Base-by-base conservation (phyloP, 2,888 invertebrate genomes). In the Drosophila paranaensis region DNA sequence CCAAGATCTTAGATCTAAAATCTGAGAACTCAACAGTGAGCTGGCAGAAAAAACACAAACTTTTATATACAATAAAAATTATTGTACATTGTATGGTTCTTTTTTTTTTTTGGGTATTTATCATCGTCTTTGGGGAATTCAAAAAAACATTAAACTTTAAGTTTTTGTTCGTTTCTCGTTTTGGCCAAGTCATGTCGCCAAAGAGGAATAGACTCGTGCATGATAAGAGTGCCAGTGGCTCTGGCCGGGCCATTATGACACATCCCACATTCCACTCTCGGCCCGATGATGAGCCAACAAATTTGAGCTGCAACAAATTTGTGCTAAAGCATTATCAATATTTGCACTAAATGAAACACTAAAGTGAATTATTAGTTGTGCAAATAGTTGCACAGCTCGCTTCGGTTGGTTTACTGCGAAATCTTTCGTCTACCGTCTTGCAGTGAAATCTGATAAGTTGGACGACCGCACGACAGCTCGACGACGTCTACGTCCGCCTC, bases 321-420 rank as follows among this genome's bases (percentile, higher is more conserved):
- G 25, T 35, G 53, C 48, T 33, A 25, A 25, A 45, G 62, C 69
- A 69, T 51, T 46, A 54, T 56, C 68, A 87, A 84, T 87, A 84
- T 84, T 84, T 84, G 71, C 68, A 37, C 65, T 53, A 60, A 81
- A 70, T 72, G 84, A 81, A 83, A 85, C 84, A 80, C 82, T 86
- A 77, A 87, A 84, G 84, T 84, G 84, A 87, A 84, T 84, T 84
- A 84, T 84, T 84, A 84, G 78, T 84, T 87, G 87, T 68, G 78
- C 75, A 84, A 84, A 84, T 84, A 87, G 74, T 77, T 87, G 81
- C 84, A 83, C 67, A 86, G 81, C 75, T 48, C 33, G 48, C 30
- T 48, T 48, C 10, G 48, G 16, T 43, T 56, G 69, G 71, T 71
- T 78, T 70, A 77, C 81, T 69, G 58, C 67, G 61, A 61, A 60